Percentiles rank a stretch among this genome's conserved stretches.
Evolutionary conservation across 2,113 vertebrate genomes (phyloP).

Genomic region (Bothrops jararaca): DNA sequence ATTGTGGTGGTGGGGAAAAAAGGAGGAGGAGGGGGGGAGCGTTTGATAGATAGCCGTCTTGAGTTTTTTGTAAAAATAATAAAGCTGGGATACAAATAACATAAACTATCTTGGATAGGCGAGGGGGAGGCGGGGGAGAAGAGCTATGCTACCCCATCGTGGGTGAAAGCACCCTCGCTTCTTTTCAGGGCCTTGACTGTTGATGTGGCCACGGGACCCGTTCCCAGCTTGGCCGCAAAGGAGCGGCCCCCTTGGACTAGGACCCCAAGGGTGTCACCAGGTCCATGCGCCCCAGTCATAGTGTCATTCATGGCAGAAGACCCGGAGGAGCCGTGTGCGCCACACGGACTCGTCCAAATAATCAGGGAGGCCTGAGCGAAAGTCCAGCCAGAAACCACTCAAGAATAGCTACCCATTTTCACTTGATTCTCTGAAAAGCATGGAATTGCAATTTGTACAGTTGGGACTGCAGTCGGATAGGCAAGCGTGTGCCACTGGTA

Average conservation of each 20-base stretch:
- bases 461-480: neutral
- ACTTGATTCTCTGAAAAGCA: neutral
- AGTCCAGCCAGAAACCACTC: neutral
- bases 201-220: neutral
- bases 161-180: neutral
- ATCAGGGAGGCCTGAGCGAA: neutral
- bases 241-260: neutral
- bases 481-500: neutral
- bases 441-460: neutral
- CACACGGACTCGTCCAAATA: neutral
- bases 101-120: neutral
- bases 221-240: neutral
- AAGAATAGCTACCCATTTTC: neutral
- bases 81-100: neutral
- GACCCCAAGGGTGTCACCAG: rapidly evolving
- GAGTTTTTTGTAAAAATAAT: neutral
- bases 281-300: neutral
- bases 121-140: neutral
- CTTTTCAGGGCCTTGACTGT: neutral
- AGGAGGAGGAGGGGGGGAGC: too few relatives aligned
- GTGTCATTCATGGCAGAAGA: neutral
- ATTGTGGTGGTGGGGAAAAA: neutral
- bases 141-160: neutral
- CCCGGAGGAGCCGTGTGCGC: neutral
- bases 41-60: too few relatives aligned